Percentiles rank a stretch among this genome's conserved stretches.
phyloP scores from a whole-genome alignment of 2,113 vertebrate genomes.

The Xenus cinereus region DNA sequence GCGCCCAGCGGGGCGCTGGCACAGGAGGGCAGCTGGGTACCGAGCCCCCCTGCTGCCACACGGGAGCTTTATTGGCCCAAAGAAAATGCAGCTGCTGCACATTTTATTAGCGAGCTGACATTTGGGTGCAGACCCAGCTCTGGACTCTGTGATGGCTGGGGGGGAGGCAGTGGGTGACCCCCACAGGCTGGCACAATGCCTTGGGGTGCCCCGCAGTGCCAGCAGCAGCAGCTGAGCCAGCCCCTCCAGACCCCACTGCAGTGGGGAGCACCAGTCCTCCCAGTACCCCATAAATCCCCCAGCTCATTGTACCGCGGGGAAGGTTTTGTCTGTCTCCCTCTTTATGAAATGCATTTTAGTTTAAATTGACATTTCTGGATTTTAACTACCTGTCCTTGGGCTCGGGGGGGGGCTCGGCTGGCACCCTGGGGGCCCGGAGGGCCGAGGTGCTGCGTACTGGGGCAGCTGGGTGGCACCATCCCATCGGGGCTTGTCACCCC shows the following conservation, averaged over 20 bases:
- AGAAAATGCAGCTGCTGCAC: not conserved
- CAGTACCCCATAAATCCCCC: not conserved
- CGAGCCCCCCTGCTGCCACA: not conserved
- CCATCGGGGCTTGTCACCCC: not conserved
- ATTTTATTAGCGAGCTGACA: not conserved
- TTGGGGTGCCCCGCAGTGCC: fast-evolving
- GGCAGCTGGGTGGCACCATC: not conserved
- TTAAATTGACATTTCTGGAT: slow-evolving; percentile 29
- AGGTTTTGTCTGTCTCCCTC: not conserved
- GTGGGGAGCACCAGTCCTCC: not conserved
- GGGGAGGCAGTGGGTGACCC: not conserved
- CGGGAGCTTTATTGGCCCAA: not conserved
- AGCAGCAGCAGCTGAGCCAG: not conserved
- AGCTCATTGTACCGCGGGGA: not conserved
- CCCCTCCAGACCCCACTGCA: not conserved
- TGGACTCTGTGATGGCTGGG: not conserved
- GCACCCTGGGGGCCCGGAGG: fast-evolving
- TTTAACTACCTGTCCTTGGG: not conserved
- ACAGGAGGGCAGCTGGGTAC: not conserved
- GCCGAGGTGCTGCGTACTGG: not conserved
- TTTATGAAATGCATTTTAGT: slow-evolving; percentile 13
- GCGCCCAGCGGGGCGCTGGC: fast-evolving
- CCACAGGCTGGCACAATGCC: fast-evolving
- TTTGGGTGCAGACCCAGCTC: not conserved
- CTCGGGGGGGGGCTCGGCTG: not conserved